Evolutionary conservation across 1,140 invertebrate species (phyloP), one percentile per base, ranked within the genome.

Genomic region (Orius insidiosus): DNA sequence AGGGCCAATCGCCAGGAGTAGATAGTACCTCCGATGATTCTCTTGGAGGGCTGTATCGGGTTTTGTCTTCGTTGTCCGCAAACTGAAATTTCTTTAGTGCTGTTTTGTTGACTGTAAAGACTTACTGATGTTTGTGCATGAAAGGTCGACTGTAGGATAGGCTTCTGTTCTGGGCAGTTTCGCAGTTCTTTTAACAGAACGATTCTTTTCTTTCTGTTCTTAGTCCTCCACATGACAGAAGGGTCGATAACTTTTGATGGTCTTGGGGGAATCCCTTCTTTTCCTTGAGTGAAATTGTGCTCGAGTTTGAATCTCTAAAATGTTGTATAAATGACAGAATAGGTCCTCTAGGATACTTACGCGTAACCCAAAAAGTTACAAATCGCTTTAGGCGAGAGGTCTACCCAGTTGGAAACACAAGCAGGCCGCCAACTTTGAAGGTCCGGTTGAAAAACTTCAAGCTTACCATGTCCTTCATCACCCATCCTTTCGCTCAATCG

Each of bases 1-100:
- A 90, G 0, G 85, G 85, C 84, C 84, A 88, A 57, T 87, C 84
- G 1, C 85, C 85, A 0, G 82, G 81, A 13, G 73, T 71, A 0
- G 81, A 76, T 71, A 15, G 72, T 69, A 10, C 85, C 85, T 3
- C 85, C 85, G 36, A 90, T 79, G 31, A 90, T 87, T 31, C 85
- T 66, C 30, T 70, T 69, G 5, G 64, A 67, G 1, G 68, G 56
- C 16, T 49, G 61, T 4, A 55, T 62, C 36, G 69, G 63, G 9
- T 69, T 68, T 32, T 68, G 66, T 5, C 72, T 68, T 19, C 71
- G 69, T 48, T 73, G 73, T 14, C 81, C 82, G 51, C 82, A 85
- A 53, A 74, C 81, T 85, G 54, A 2, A 47, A 45, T n/a, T n/a
- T 19, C 5, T 15, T 15, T 41, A 41, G 13, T 41, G 4, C 5